Conservation (phyloP, 2,888 invertebrate genomes). For the Cryptophagus acutangulus region DNA sequence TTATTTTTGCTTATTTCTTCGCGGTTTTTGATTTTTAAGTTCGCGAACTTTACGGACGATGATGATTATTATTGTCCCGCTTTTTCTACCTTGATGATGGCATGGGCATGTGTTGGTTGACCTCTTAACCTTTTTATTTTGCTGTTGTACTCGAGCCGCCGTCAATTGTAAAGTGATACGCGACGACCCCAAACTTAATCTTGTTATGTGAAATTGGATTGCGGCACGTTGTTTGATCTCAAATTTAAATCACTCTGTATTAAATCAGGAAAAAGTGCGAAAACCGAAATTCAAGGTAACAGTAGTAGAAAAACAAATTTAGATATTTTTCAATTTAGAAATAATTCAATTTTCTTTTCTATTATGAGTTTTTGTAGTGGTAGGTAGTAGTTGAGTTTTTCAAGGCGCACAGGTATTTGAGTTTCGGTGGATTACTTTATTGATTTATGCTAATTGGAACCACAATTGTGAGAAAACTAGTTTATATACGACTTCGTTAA, state of each 20-base stretch:
- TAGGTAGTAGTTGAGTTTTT: no score
- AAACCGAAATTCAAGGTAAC: no score
- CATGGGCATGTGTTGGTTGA: slow-evolving; percentile 7
- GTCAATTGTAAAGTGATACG: slow-evolving; percentile 1
- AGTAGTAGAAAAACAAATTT: no score
- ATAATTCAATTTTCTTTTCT: no score
- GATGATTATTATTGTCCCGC: background rate
- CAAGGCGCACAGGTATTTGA: slow-evolving; percentile 12
- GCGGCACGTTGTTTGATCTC: slow-evolving; percentile 3
- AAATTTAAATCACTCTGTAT: slow-evolving; percentile 6
- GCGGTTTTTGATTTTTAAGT: no score
- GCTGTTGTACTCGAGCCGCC: no score
- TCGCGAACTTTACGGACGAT: background rate
- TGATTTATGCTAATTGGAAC: slow-evolving; percentile 21
- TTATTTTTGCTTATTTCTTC: no score
- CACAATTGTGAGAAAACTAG: slow-evolving; percentile 2
- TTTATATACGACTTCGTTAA: slow-evolving; percentile 1
- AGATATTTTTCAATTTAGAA: no score
- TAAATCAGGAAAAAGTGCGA: background rate
- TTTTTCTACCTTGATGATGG: no score
- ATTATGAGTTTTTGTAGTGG: no score
- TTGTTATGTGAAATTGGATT: slow-evolving; percentile 7
- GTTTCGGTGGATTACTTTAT: slow-evolving; percentile 19
- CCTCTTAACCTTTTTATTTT: background rate
- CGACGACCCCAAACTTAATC: slow-evolving; percentile 4